These are phyloP conservation scores for Neoascia interrupta DNA, from an alignment of 2,888 invertebrate species.

Conservation along the genomic window DNA sequence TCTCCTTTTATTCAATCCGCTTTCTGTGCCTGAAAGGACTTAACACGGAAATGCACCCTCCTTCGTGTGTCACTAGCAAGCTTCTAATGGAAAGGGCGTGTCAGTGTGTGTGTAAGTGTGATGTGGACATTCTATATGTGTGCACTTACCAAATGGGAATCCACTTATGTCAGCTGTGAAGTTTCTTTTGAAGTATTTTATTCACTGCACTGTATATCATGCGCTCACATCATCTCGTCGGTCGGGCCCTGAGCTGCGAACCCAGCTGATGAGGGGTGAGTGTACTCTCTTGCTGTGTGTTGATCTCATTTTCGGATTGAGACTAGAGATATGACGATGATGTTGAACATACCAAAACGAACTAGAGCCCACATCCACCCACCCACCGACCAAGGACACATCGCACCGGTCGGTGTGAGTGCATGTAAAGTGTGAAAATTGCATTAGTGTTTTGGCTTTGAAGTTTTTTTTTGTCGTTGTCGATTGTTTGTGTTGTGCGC, in stretches of 20 bases:
- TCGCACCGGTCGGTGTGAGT: slow-evolving; percentile 15
- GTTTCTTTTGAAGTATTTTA: slow-evolving; percentile 69
- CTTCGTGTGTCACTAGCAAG: slow-evolving; percentile 25
- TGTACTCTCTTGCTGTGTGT: slow-evolving; percentile 14
- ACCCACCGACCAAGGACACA: background rate
- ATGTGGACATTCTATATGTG: too few relatives aligned
- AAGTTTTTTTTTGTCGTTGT: slow-evolving; percentile 38
- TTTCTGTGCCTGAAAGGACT: slow-evolving; percentile 63
- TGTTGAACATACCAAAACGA: slow-evolving; percentile 59
- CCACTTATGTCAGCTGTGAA: slow-evolving; percentile 70
- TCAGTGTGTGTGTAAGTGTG: background rate
- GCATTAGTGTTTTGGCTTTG: slow-evolving; percentile 63
- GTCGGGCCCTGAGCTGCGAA: background rate
- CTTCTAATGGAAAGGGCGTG: slow-evolving; percentile 33
- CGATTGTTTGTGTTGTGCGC: slow-evolving; percentile 10
- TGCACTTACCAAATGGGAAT: slow-evolving; percentile 70
- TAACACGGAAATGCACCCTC: slow-evolving; percentile 66
- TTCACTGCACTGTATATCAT: slow-evolving; percentile 54
- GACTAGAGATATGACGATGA: slow-evolving; percentile 64
- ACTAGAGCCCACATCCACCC: background rate
- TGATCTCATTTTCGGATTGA: slow-evolving; percentile 68
- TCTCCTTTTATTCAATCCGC: slow-evolving; percentile 43
- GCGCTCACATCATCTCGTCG: background rate
- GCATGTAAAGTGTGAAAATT: slow-evolving; percentile 68
- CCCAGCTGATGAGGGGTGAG: background rate